Conservation (phyloP, 1,140 invertebrate genomes). For the Hylyphantes graminicola region DNA sequence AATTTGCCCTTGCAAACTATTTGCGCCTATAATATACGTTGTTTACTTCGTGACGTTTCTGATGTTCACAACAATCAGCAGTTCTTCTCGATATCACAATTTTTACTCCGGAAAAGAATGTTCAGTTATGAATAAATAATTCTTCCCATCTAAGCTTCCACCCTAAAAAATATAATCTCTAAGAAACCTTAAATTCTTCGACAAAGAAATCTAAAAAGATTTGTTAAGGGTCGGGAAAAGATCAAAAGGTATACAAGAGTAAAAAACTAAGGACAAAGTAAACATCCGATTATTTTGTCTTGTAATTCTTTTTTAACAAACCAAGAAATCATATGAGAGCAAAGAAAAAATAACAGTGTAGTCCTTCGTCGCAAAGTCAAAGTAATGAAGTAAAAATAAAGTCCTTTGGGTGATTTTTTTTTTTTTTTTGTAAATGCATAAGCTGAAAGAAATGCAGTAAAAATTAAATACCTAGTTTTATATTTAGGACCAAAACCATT, state of each 20-base stretch:
- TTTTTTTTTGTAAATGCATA: neutral
- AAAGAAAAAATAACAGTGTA: neutral
- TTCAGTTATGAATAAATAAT: too few species aligned
- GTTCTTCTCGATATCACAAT: too few species aligned
- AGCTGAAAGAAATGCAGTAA: conserved; percentile 10
- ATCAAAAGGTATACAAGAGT: conserved; percentile 27
- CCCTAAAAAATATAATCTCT: too few species aligned
- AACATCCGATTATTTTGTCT: conserved; percentile 49
- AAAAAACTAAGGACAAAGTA: conserved; percentile 17
- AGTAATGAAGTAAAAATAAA: conserved; percentile 27
- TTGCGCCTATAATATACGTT: too few species aligned
- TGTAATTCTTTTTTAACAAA: conserved; percentile 50
- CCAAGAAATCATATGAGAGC: neutral
- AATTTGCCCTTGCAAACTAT: too few species aligned
- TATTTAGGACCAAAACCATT: conserved; percentile 1
- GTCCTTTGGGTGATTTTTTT: neutral
- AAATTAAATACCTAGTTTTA: conserved; percentile 21
- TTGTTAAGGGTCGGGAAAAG: neutral
- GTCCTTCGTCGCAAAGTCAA: neutral
- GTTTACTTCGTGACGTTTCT: too few species aligned
- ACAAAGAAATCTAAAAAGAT: conserved; percentile 32
- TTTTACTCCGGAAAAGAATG: too few species aligned
- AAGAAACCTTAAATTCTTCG: neutral
- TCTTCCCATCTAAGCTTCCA: too few species aligned
- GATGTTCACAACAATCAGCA: too few species aligned